Evolutionary conservation across 2,113 vertebrate genomes (phyloP).

Genomic region (Ctenodactylus gundi): DNA sequence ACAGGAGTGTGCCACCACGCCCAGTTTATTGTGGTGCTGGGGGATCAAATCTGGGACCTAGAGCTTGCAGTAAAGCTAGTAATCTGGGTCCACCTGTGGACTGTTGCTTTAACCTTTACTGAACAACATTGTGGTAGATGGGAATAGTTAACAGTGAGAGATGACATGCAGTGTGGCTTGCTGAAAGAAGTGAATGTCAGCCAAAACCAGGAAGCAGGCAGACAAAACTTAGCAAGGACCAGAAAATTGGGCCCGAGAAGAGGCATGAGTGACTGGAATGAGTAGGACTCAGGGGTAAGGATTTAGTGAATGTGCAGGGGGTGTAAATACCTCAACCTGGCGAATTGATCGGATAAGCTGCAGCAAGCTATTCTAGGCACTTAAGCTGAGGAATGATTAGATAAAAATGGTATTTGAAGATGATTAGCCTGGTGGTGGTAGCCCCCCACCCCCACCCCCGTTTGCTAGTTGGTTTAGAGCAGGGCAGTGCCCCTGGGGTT

Average conservation of each 20-base stretch:
- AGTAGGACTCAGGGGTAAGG: not conserved
- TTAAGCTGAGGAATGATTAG: slow-evolving; percentile 24
- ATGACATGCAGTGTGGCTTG: rapidly evolving
- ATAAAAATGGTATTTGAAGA: slow-evolving; percentile 37
- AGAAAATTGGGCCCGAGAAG: not conserved
- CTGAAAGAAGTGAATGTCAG: not conserved
- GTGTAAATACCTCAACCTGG: not conserved
- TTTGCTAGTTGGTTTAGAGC: not conserved
- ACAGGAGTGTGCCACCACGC: no score
- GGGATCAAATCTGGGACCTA: no score
- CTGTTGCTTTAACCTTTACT: not conserved
- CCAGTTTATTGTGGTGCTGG: no score
- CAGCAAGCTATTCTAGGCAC: slow-evolving; percentile 24
- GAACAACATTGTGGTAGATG: not conserved
- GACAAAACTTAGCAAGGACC: not conserved
- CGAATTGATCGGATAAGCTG: slow-evolving; percentile 8
- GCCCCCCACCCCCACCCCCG: no score
- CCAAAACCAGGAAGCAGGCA: not conserved
- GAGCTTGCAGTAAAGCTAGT: not conserved
- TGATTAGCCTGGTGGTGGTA: slow-evolving; percentile 19
- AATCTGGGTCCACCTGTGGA: not conserved
- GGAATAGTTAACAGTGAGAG: not conserved
- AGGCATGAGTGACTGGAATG: not conserved
- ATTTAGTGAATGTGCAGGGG: not conserved
- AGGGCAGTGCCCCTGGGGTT: not conserved